A percentile compares a stretch with the other conserved stretches of the same genome.
Conservation (phyloP, 2,888 invertebrate genomes). For the Cenopis cana region DNA sequence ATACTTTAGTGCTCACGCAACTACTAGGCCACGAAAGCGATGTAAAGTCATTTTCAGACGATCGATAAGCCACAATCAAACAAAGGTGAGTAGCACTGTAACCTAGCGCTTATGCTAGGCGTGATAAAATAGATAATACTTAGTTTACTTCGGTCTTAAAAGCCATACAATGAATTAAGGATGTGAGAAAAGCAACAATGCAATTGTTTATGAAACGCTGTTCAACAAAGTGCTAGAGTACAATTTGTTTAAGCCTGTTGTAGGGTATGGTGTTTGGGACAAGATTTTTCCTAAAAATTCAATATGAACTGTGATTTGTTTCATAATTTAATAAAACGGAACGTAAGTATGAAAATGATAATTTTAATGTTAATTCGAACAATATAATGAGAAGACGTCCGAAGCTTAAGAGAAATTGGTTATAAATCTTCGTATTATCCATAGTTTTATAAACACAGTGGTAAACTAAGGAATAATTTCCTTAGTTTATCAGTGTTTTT, state of each 20-base stretch:
- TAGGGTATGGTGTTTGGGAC: not conserved
- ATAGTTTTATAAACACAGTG: too few species aligned
- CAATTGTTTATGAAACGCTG: slow-evolving; percentile 55
- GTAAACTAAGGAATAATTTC: too few species aligned
- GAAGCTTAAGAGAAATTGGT: not conserved
- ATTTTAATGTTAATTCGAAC: not conserved
- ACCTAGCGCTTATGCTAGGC: not conserved
- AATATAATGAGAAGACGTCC: not conserved
- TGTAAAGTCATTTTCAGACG: not conserved
- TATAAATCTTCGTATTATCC: too few species aligned
- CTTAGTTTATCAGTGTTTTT: too few species aligned
- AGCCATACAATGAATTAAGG: slow-evolving; percentile 59
- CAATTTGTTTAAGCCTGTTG: not conserved
- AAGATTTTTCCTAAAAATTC: not conserved
- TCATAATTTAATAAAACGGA: not conserved
- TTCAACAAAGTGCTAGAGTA: slow-evolving; percentile 44
- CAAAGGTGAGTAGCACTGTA: not conserved
- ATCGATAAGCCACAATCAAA: slow-evolving; percentile 6
- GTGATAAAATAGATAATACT: slow-evolving; percentile 55
- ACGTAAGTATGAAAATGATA: not conserved
- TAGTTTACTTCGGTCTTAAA: slow-evolving; percentile 52
- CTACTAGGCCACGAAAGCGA: not conserved
- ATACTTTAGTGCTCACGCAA: not conserved
- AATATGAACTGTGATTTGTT: not conserved
- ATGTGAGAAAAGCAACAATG: slow-evolving; percentile 62